Evolutionary conservation across 2,888 invertebrate species (phyloP), one percentile per base, ranked within the genome.

Genomic region (Gnatocerus cornutus): DNA sequence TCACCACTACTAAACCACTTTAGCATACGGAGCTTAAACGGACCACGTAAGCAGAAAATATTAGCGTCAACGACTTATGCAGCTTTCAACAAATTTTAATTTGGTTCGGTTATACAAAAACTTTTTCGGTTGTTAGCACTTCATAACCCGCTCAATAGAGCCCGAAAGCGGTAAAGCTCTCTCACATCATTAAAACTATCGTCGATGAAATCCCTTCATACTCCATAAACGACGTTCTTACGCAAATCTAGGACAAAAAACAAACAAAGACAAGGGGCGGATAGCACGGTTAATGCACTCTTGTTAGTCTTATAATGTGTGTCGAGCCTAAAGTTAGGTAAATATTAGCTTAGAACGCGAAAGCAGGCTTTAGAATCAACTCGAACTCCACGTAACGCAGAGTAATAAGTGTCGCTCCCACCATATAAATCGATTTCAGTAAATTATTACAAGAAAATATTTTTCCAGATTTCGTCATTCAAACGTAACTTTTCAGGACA

Each of bases 221-320:
- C 33, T 33, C 29, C 14, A 33, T 21, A 14, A 21, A 33, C 13
- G 12, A 52, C 12, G 37, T 16, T 61, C 14, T 46, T 50, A 14
- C 21, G 14, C 39, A 14, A 55, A 9, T 12, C 14, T 10, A 39
- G 39, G 48, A 33, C 58, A 46, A 59, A 67, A 67, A 59, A 41
- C 52, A 67, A 67, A 67, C 58, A 67, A 14, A 29, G 41, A 50
- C 59, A 30, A 67, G 43, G 29, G 59, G 66, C 41, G 55, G 45
- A 37, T 46, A 33, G 13, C 56, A 65, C 56, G 48, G 55, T 58
- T 67, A 67, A 67, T 67, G 67, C 67, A 67, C 67, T 59, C 50
- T 50, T 59, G 65, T 65, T 65, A 65, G 65, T 65, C 52, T 52
- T 67, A 48, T 67, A 67, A 67, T 67, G 67, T 59, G 67, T 67